Percentiles rank a stretch among this genome's conserved stretches.
Conservation (phyloP, 2,888 invertebrate genomes). For the Parnassius glacialis region DNA sequence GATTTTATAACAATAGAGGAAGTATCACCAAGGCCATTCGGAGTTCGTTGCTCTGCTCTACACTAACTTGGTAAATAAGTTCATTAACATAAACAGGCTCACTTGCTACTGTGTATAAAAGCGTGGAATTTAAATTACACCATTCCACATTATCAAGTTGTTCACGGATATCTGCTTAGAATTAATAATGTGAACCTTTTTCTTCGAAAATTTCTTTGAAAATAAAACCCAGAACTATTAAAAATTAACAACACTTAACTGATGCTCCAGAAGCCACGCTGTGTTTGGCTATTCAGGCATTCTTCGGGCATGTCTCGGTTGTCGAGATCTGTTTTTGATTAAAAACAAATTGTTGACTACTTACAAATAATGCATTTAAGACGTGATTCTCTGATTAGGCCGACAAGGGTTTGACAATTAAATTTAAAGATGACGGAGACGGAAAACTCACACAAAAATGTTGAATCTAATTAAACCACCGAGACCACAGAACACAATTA, state of each 20-base stretch:
- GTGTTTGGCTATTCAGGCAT: background rate
- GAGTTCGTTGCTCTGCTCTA: conserved; percentile 14
- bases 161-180: conserved; percentile 13
- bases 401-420: too few relatives aligned
- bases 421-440: too few relatives aligned
- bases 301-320: background rate
- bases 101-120: conserved; percentile 23
- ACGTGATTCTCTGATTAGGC: too few relatives aligned
- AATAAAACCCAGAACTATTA: background rate
- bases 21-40: conserved; percentile 1
- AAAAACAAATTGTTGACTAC: too few relatives aligned
- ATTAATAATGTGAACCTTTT: background rate
- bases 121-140: conserved; percentile 21
- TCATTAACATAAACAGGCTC: conserved; percentile 21
- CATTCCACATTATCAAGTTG: conserved; percentile 13
- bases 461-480: too few relatives aligned
- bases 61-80: conserved; percentile 14
- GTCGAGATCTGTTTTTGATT: too few relatives aligned
- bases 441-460: too few relatives aligned
- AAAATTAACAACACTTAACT: background rate
- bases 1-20: too few relatives aligned
- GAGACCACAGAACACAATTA: too few relatives aligned
- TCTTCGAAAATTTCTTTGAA: too few relatives aligned
- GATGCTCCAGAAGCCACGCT: background rate
- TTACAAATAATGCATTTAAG: too few relatives aligned